Conservation (phyloP, 2,113 vertebrate species). For the Alaudala cheleensis region DNA sequence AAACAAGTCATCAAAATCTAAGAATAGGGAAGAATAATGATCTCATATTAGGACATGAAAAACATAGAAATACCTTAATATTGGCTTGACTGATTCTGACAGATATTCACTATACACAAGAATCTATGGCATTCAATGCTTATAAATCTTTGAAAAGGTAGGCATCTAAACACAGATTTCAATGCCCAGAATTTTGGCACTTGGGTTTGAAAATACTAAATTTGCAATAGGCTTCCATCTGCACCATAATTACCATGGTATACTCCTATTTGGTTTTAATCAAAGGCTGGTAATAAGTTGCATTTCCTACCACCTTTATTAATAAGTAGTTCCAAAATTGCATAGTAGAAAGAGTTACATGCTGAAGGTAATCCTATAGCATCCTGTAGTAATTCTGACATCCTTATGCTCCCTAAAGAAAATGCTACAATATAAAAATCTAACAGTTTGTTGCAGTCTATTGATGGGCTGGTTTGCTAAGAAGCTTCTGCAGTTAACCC, state of each 20-base stretch:
- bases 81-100: not conserved
- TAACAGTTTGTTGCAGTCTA: not conserved
- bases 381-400: not conserved
- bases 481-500: not conserved
- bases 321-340: not conserved
- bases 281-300: not conserved
- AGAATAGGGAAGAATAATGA: not conserved
- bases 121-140: not conserved
- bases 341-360: not conserved
- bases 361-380: not conserved
- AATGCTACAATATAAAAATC: not conserved
- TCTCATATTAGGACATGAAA: not conserved
- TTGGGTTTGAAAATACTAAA: not conserved
- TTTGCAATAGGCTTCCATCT: not conserved
- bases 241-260: not conserved
- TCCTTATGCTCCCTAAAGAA: not conserved
- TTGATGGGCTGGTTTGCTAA: not conserved
- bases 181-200: not conserved
- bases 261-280: not conserved
- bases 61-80: not conserved
- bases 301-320: not conserved
- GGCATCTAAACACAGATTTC: not conserved
- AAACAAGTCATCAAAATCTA: not conserved
- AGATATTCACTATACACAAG: not conserved
- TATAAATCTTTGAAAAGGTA: not conserved